These are phyloP conservation scores for Argyrosomus japonicus DNA, from an alignment of 2,113 vertebrate species.

Conservation along the genomic window DNA sequence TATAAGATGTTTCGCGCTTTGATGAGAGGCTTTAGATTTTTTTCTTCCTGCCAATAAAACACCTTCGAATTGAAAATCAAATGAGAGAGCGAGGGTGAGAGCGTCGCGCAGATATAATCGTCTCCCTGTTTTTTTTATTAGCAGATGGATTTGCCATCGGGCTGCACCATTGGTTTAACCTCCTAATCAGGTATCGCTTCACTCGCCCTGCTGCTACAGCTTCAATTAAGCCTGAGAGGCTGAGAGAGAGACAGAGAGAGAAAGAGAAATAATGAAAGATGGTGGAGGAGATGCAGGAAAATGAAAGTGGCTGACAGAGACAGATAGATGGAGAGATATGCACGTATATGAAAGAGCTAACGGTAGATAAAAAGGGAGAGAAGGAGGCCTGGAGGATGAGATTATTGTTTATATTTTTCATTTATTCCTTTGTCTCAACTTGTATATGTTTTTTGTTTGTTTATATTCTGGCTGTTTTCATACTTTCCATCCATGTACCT, in stretches of 20 bases:
- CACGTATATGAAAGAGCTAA: conserved; percentile 54
- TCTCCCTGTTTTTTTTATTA: conserved; percentile 72
- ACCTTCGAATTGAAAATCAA: conserved; percentile 51
- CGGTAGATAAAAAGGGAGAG: conserved; percentile 46
- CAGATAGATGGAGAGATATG: conserved; percentile 60
- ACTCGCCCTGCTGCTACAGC: conserved; percentile 45
- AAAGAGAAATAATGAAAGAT: conserved; percentile 65
- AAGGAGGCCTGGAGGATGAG: conserved; percentile 21
- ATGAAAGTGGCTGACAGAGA: conserved; percentile 67
- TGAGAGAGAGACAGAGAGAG: conserved; percentile 42
- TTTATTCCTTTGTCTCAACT: conserved; percentile 41
- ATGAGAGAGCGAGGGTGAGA: conserved; percentile 21
- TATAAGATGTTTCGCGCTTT: conserved; percentile 9
- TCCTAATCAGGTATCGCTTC: conserved; percentile 78
- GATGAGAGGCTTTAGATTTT: conserved; percentile 31
- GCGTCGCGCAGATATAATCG: conserved; percentile 58
- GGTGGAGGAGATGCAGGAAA: conserved; percentile 59
- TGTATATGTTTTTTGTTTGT: conserved; percentile 12
- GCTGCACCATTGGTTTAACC: conserved; percentile 71
- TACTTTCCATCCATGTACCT: background rate
- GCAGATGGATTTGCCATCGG: conserved; percentile 79
- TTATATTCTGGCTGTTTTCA: conserved; percentile 21
- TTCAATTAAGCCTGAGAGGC: conserved; percentile 66
- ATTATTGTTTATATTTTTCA: conserved; percentile 39
- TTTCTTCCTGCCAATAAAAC: conserved; percentile 33